Evolutionary conservation across 2,888 invertebrate species (phyloP).

Genomic region (Hyppa rectilinea): DNA sequence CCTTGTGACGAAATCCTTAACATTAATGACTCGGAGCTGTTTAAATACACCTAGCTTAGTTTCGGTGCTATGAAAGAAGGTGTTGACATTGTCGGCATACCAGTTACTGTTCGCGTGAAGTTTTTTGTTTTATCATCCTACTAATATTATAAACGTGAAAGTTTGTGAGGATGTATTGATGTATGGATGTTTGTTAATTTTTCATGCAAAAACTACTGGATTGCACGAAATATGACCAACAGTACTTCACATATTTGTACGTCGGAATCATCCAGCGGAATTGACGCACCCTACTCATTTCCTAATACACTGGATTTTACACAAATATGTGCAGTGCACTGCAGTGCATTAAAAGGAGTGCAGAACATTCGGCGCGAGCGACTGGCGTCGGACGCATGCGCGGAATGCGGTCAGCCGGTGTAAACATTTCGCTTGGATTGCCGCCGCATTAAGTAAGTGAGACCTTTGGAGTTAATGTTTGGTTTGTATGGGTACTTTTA

Average conservation of each 20-base stretch:
- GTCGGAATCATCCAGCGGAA: slow-evolving; percentile 38
- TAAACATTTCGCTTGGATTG: slow-evolving; percentile 67
- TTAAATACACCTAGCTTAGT: slow-evolving; percentile 1
- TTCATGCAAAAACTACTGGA: too few species aligned
- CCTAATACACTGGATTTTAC: slow-evolving; percentile 64
- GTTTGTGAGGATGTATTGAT: too few species aligned
- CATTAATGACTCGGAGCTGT: neutral
- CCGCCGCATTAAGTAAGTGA: slow-evolving; percentile 49
- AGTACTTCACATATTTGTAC: neutral
- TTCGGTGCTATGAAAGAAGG: neutral
- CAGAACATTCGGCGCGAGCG: slow-evolving; percentile 60
- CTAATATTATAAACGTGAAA: too few species aligned
- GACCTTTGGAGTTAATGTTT: slow-evolving; percentile 57
- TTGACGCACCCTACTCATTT: slow-evolving; percentile 57
- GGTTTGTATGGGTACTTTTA: slow-evolving; percentile 15
- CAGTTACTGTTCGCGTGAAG: neutral
- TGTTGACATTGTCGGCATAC: neutral
- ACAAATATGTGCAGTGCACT: slow-evolving; percentile 62
- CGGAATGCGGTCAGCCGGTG: slow-evolving; percentile 81
- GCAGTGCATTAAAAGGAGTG: slow-evolving; percentile 64
- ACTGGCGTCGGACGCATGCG: slow-evolving; percentile 69
- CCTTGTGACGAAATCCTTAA: slow-evolving; percentile 40
- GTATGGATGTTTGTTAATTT: too few species aligned
- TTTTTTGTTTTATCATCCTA: too few species aligned
- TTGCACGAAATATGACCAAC: slow-evolving; percentile 18